Base-by-base conservation (phyloP, 2,797 vertebrate genomes). In the Hydrocynus forskahlii region DNA sequence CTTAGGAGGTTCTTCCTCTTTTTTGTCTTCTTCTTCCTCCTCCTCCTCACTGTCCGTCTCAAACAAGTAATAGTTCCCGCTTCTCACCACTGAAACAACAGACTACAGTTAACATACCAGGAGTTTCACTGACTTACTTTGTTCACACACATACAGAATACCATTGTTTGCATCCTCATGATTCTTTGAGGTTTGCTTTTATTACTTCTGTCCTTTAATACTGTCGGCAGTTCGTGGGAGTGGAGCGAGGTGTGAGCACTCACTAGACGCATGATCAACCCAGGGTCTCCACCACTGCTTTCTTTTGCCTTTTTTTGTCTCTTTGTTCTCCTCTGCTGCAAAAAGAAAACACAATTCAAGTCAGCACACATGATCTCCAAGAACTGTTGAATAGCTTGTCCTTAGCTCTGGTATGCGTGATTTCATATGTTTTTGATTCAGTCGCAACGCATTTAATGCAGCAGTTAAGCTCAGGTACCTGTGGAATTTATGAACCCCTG, bases 41-140 rank as follows among this genome's bases (percentile, higher is more conserved):
- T 98, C 93, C 52, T 93, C 97, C 92, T 97, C 97, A 83, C 97
- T 99, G 84, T 99, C 97, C 45, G 97, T 97, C 93, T 98, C 97
- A 95, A 99, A 99, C 86, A 99, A 95, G 95, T 98, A 99, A 93
- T 99, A 99, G 93, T 98, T 96, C 83, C 97, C 97, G 91, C 97
- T 97, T 92, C 97, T 95, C 87, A 98, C 96, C 97, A 98, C 97
- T 99, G 92, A 88, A 83, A 79, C 12, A 76, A 71, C 14, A 81
- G 10, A 48, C 19, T 29, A 14, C 63, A 40, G 55, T 76, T 57
- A 55, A 43, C 67, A 45, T 14, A 1, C 14, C 43, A 64, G n/a
- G 43, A 63, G 60, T 21, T 57, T 52, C 23, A 25, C 25, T 29
- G 62, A 25, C 48, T 25, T 40, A 12, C 8, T 62, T 23, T 9